Evolutionary conservation across 2,113 vertebrate genomes (phyloP).

Genomic region (Mus musculus): GRCm39 chr7:100110501-100111000

Average conservation of each 20-base stretch:
- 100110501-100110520: not conserved
- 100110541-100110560: not conserved
- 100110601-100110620: not conserved
- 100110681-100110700: not conserved
- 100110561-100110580: not conserved
- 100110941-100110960: not conserved
- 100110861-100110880: slow-evolving; percentile 4
- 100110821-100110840: not conserved
- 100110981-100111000: slow-evolving; percentile 7
- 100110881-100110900: slow-evolving; percentile 5
- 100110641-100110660: not conserved
- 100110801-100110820: not conserved
- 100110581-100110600: not conserved
- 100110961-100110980: not conserved
- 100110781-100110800: not conserved
- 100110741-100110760: not conserved
- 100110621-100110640: not conserved
- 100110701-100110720: not conserved
- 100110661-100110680: not conserved
- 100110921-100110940: not conserved
- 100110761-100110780: not conserved
- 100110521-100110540: not conserved
- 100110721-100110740: not conserved
- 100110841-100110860: slow-evolving; percentile 12
- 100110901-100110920: slow-evolving; percentile 63